Base-by-base conservation (phyloP, 1,140 invertebrate species). In the Drosophila santomea region DNA sequence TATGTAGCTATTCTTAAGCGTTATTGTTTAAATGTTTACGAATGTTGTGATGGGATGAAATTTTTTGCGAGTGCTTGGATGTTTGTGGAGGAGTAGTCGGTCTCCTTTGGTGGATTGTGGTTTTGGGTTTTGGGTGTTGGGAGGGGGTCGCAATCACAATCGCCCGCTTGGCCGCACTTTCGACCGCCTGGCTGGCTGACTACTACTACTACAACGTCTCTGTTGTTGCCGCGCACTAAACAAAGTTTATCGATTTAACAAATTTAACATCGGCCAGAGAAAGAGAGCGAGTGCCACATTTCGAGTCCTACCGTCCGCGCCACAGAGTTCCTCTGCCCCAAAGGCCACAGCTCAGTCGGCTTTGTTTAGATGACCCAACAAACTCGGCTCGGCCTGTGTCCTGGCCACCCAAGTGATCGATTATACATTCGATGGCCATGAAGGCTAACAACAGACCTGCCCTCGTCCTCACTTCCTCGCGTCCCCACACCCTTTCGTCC, bases 171-270 rank as follows among this genome's bases (percentile, higher is more conserved):
- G 50, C 50, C 50, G 32, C 48, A 36, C 66, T 45, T 55, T 78
- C 57, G 84, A 74, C 84, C 66, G 75, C 60, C 83, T 14, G 38
- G 38, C 51, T 51, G 60, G 61, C 39, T 63, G 61, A 64, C 62
- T 68, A 64, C 62, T 68, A 17, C 17, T 17, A 17, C 17, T 17
- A 17, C 17, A 17, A 17, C 17, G 1, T 61, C 66, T 80, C n/a
- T 76, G 76, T 88, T 88, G 84, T 88, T 88, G 83, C 84, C 84
- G 76, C 58, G 80, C 76, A 78, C 84, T 84, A 88, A 88, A 89
- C 84, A 88, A 88, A 88, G 80, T 88, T 84, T 88, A 88, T 88
- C 84, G 84, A 88, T 88, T 89, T 89, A 88, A 88, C 84, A 88
- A 88, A 84, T 82, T 86, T 68, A 68, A 77, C 79, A 79, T 80